Evolutionary conservation across 2,888 invertebrate genomes (phyloP).

Genomic region (Pterostichus niger): DNA sequence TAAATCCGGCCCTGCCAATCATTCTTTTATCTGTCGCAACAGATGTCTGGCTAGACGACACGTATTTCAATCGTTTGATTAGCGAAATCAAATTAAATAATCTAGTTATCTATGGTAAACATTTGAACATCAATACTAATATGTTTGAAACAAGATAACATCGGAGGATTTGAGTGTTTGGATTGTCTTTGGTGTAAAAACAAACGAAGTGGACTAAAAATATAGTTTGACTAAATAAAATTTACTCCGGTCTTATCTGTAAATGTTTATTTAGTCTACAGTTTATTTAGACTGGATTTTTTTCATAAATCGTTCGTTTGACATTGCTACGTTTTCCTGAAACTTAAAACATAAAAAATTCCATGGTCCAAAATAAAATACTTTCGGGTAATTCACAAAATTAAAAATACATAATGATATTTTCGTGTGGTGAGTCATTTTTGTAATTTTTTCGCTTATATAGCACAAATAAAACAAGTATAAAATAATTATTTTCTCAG

Average conservation of each 20-base stretch:
- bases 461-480: neutral
- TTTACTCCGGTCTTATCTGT: constrained; percentile 41
- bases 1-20: no score
- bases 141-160: constrained; percentile 42
- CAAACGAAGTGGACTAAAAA: constrained; percentile 41
- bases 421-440: no score
- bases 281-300: constrained; percentile 51
- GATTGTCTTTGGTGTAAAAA: constrained; percentile 48
- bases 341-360: no score
- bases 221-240: constrained; percentile 49
- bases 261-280: constrained; percentile 52
- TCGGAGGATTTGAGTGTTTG: constrained; percentile 34
- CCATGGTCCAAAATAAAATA: no score
- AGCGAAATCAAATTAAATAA: constrained; percentile 53
- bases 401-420: no score
- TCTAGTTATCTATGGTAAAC: constrained; percentile 54
- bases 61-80: constrained; percentile 45
- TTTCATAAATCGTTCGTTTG: constrained; percentile 13
- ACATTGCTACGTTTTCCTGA: constrained; percentile 20
- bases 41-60: constrained; percentile 49
- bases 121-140: constrained; percentile 47
- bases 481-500: constrained; percentile 4
- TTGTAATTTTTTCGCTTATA: neutral
- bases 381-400: no score
- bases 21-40: constrained; percentile 51